Conservation (phyloP, 2,113 vertebrate genomes). For the Aviceda subcristata region DNA sequence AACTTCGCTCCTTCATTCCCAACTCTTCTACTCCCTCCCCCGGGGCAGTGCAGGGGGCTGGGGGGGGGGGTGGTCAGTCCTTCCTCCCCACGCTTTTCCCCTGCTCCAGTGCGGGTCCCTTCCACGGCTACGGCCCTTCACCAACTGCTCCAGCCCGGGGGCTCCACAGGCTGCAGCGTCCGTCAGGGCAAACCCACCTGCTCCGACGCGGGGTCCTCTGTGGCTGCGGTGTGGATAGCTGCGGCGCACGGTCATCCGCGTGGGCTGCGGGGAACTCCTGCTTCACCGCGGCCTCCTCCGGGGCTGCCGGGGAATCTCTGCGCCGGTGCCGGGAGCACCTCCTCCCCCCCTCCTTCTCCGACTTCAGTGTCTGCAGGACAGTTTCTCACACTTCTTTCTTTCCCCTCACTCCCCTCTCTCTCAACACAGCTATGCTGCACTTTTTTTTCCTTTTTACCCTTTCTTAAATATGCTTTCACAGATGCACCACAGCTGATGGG, state of each 20-base stretch:
- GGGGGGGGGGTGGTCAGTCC: rapidly evolving
- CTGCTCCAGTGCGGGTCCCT: background rate
- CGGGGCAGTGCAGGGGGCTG: rapidly evolving
- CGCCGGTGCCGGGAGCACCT: rapidly evolving
- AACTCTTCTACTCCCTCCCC: background rate
- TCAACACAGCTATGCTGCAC: background rate
- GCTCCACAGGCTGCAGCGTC: background rate
- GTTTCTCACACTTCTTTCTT: background rate
- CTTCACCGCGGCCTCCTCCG: rapidly evolving
- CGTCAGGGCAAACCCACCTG: background rate
- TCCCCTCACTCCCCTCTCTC: background rate
- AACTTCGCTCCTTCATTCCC: background rate
- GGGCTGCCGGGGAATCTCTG: background rate
- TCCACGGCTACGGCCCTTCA: no score
- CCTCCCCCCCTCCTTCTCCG: background rate
- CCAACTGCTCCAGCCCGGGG: background rate
- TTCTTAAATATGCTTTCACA: background rate
- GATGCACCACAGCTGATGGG: no score
- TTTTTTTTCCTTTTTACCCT: background rate
- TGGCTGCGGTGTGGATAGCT: background rate
- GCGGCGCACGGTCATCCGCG: rapidly evolving
- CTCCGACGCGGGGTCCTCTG: background rate
- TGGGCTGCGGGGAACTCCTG: background rate
- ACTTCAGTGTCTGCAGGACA: background rate
- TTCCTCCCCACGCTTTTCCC: background rate